Percentiles rank a stretch among this genome's conserved stretches.
Conservation (phyloP, 2,888 invertebrate species). For the Caradrina clavipalpis region DNA sequence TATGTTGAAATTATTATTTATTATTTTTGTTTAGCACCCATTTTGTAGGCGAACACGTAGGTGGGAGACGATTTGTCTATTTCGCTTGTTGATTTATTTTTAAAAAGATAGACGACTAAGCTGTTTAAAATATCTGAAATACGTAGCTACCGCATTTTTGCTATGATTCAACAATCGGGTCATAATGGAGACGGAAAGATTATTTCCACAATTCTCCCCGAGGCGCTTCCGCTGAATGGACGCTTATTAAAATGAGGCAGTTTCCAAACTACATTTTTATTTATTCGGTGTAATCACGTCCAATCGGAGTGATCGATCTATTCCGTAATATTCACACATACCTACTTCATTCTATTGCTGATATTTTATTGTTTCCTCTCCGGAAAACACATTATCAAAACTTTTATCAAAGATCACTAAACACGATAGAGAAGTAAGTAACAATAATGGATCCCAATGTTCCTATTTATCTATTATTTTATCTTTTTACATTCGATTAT, state of each 20-base stretch:
- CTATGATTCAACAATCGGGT: conserved; percentile 40
- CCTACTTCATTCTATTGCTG: background rate
- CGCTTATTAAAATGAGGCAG: conserved; percentile 10
- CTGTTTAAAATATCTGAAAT: conserved; percentile 48
- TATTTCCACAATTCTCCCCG: conserved; percentile 9
- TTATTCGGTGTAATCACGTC: conserved; percentile 25
- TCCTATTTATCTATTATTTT: conserved; percentile 11
- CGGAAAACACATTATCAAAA: background rate
- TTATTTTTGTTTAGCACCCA: conserved; percentile 72
- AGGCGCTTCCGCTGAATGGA: background rate
- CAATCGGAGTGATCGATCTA: conserved; percentile 20
- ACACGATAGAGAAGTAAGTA: background rate
- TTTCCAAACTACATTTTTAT: conserved; percentile 3
- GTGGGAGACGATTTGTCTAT: conserved; percentile 72
- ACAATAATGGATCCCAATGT: conserved; percentile 16
- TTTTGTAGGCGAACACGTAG: conserved; percentile 70
- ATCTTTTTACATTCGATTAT: conserved; percentile 32
- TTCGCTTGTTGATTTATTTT: conserved; percentile 67
- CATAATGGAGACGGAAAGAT: conserved; percentile 27
- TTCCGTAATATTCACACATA: conserved; percentile 4
- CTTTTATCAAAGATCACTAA: background rate
- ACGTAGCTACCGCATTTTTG: conserved; percentile 48
- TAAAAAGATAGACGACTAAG: conserved; percentile 39
- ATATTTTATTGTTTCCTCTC: conserved; percentile 8
- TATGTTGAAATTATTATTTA: conserved; percentile 68